Percentiles rank a stretch among this genome's conserved stretches.
Evolutionary conservation across 2,797 vertebrate species (phyloP).

Genomic region (Nyctalus aviator): DNA sequence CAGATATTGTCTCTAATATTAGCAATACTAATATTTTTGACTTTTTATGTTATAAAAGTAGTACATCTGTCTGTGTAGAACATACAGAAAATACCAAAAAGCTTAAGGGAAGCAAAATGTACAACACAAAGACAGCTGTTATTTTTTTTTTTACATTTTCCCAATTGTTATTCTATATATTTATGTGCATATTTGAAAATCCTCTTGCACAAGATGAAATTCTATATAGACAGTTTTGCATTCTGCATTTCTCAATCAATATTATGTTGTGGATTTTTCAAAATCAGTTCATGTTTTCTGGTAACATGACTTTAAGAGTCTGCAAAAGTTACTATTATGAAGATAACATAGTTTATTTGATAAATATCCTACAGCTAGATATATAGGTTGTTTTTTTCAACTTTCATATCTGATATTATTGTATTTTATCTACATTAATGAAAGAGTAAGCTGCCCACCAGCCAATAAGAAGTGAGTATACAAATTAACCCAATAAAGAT

Average conservation of each 20-base stretch:
- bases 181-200: neutral
- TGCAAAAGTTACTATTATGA: neutral
- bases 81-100: conserved; percentile 19
- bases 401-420: neutral
- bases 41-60: neutral
- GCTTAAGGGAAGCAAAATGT: neutral
- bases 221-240: neutral
- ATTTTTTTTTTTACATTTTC: neutral
- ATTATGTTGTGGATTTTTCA: neutral
- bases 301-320: neutral
- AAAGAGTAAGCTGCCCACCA: too few species aligned
- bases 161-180: neutral
- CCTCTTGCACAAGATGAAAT: neutral
- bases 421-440: neutral
- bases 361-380: neutral
- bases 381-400: neutral
- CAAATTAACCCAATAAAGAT: too few species aligned
- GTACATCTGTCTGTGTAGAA: neutral
- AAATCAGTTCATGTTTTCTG: neutral
- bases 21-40: neutral
- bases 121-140: neutral
- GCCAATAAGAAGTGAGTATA: too few species aligned
- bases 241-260: neutral
- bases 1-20: neutral
- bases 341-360: neutral